Base-by-base conservation (phyloP, 2,113 vertebrate genomes). In the Otolemur garnettii region DNA sequence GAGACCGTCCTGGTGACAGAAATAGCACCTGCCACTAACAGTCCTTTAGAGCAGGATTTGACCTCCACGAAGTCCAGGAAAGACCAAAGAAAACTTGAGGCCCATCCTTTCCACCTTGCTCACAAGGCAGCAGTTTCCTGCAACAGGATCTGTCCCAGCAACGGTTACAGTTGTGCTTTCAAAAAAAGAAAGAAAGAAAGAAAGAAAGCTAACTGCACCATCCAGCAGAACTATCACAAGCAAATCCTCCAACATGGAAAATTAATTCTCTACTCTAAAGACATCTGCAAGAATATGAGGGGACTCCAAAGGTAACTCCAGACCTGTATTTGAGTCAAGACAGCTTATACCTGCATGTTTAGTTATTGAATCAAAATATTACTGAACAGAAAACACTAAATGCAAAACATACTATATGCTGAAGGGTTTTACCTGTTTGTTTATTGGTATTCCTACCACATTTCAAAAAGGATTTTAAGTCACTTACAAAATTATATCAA, bases 21-120 rank as follows among this genome's bases (percentile, higher is more conserved):
- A 83, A 91, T 11, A 90, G 86, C 96, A 94, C 60, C 94, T 94
- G 89, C 93, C 38, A 77, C 71, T 14, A 86, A 72, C 45, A 91
- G 80, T 80, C 85, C 88, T 82, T 94, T 82, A 35, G 17, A 87
- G 66, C 28, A 81, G 93, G 60, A 57, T 28, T 7, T 84, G 38
- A 68, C 60, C 91, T 85, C 80, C 26, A 42, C 42, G 11, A 38
- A 60, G 60, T 68, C 83, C 62, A 7, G 18, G 53, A 30, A 19
- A 26, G 60, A 64, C 66, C 79, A 72, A 75, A 87, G 92, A 42
- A 92, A 93, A 19, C 45, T 62, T 50, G 88, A 86, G 74, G 71
- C 57, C 3, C 28, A 0, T 6, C 55, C 45, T 38, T 69, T 53
- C 53, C 91, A 13, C 42, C 50, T 74, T 74, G 86, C 68, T 87